These are phyloP conservation scores for Ophioninae sp. DNA, from an alignment of 2,888 invertebrate species.

Conservation along the genomic window DNA sequence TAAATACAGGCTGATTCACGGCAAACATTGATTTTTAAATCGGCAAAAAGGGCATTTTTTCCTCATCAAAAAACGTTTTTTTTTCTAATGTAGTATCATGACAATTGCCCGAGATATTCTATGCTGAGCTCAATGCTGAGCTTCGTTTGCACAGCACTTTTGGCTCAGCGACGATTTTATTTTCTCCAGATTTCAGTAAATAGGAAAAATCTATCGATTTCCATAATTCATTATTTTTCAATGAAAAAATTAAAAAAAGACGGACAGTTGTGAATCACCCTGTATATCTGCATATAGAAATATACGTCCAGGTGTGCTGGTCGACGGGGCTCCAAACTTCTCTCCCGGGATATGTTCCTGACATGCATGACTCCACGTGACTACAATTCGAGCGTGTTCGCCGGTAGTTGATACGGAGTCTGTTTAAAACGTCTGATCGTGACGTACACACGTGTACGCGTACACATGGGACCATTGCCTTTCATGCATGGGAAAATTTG, in stretches of 20 bases:
- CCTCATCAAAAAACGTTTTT: neutral
- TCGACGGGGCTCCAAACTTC: conserved; percentile 14
- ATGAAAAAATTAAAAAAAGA: too few species aligned
- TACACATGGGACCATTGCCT: neutral
- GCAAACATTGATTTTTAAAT: neutral
- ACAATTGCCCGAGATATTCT: neutral
- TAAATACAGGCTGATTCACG: neutral
- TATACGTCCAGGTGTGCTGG: conserved; percentile 3
- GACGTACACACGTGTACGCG: conserved; percentile 1
- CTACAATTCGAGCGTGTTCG: conserved; percentile 16
- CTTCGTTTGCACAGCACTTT: too few species aligned
- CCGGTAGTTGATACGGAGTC: conserved; percentile 38
- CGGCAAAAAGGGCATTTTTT: neutral
- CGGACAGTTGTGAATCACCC: neutral
- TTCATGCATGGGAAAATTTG: conserved; percentile 43
- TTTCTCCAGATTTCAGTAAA: too few species aligned
- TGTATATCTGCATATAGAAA: neutral
- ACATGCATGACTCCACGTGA: conserved; percentile 36
- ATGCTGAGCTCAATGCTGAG: neutral
- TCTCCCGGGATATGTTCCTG: conserved; percentile 31
- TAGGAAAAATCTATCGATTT: neutral
- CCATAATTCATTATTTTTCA: neutral
- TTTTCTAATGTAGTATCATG: neutral
- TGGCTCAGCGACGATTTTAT: too few species aligned
- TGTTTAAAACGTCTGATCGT: conserved; percentile 48